Base-by-base conservation (phyloP, 2,888 invertebrate genomes). In the Apomyelois bistriatella region DNA sequence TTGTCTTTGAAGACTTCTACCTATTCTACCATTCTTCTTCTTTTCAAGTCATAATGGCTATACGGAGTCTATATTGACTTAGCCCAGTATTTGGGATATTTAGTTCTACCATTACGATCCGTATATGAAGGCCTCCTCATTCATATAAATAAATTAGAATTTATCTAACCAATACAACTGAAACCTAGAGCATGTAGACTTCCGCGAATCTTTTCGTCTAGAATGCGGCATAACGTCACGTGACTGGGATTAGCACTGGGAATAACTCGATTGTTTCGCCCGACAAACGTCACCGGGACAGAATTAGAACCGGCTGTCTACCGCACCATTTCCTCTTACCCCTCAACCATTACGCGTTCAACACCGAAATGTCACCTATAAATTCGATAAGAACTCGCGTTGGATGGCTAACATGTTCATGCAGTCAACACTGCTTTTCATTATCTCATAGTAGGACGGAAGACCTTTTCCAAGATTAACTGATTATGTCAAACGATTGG, bases 201-300 rank as follows among this genome's bases (percentile, higher is more conserved):
- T 81, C 77, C 76, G 76, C 71, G 71, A 79, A 76, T 74, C 71
- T 63, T 70, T 78, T 77, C 68, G 66, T 66, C 64, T 68, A 78
- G 83, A 83, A 83, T 81, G 80, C 80, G 79, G 79, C 74, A 78
- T 69, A 70, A 72, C 67, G 58, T 85, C 81, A 82, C 79, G 80
- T 81, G 83, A 71, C 65, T 69, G 69, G 73, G 79, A 65, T 79
- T 78, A 79, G 76, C 80, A 82, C 85, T 84, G 74, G 79, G 86
- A 86, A 88, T 87, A 88, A 83, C 85, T 85, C 81, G 82, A 86
- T 88, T 88, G 87, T 87, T 83, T 79, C 82, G 75, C 70, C 72
- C 77, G 74, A 72, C 73, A 68, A 75, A 81, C 86, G 83, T 84
- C 87, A 86, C 76, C 10, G 63, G 69, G 72, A 79, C 85, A 64